Conservation (phyloP, 2,113 vertebrate genomes). For the Ceratotherium simum region DNA sequence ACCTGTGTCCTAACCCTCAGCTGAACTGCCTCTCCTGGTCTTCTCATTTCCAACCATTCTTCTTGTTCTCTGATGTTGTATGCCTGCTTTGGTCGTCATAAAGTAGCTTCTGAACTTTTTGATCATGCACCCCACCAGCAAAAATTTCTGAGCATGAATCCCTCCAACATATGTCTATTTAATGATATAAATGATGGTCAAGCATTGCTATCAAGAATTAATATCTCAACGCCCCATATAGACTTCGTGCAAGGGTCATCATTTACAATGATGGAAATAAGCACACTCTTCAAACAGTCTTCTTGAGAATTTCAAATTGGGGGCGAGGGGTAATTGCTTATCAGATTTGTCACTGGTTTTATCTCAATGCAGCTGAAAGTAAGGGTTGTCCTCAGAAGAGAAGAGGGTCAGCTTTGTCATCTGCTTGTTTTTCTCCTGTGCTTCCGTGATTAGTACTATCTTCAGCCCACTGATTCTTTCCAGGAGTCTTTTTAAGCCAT, state of each 20-base stretch:
- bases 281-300: neutral
- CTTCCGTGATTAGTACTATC: neutral
- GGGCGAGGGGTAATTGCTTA: neutral
- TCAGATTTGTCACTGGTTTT: neutral
- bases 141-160: neutral
- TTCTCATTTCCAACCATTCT: neutral
- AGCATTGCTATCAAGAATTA: neutral
- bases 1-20: neutral
- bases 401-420: neutral
- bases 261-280: neutral
- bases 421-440: neutral
- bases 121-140: neutral
- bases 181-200: neutral
- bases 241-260: neutral
- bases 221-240: neutral
- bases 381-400: neutral
- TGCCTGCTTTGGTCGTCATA: neutral
- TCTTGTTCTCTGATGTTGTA: neutral
- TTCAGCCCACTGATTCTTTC: neutral
- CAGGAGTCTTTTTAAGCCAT: slow-evolving; percentile 21
- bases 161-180: neutral
- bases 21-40: neutral
- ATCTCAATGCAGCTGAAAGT: neutral
- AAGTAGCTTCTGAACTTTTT: neutral
- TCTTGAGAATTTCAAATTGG: neutral